These are phyloP conservation scores for Pelecanoides urinatrix DNA, from an alignment of 2,113 vertebrate species.

Conservation along the genomic window DNA sequence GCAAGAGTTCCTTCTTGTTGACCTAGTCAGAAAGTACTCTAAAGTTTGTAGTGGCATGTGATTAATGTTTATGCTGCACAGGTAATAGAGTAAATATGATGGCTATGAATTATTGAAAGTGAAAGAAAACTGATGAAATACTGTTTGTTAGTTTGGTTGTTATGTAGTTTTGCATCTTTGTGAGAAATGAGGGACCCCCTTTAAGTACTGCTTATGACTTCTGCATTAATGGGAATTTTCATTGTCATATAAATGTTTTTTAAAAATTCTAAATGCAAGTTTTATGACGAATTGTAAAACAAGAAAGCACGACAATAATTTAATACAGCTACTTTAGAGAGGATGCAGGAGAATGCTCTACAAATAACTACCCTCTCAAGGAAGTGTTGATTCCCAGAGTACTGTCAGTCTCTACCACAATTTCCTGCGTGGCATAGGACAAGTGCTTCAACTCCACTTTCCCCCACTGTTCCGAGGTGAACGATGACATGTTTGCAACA, in stretches of 20 bases:
- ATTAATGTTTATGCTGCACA: slow-evolving; percentile 93
- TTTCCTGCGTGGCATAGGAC: background rate
- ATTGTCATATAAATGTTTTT: slow-evolving; percentile 37
- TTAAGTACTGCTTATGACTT: background rate
- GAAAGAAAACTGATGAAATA: slow-evolving; percentile 85
- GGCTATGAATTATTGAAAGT: slow-evolving; percentile 90
- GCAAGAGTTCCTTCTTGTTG: slow-evolving; percentile 79
- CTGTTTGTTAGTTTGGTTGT: slow-evolving; percentile 80
- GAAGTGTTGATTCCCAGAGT: background rate
- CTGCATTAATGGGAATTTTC: slow-evolving; percentile 22
- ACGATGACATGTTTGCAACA: background rate
- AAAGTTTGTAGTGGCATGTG: slow-evolving; percentile 57
- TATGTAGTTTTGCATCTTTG: slow-evolving; percentile 58
- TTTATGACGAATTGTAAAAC: slow-evolving; percentile 5
- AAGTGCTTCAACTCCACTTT: background rate
- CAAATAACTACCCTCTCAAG: background rate
- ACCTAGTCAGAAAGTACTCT: slow-evolving; percentile 79
- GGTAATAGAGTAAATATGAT: slow-evolving; percentile 95
- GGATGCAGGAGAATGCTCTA: background rate
- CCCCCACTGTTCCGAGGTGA: background rate
- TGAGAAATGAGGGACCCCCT: slow-evolving; percentile 28
- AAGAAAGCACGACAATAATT: background rate
- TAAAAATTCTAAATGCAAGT: slow-evolving; percentile 21
- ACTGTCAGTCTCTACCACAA: background rate
- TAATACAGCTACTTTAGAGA: background rate